Evolutionary conservation across 2,113 vertebrate species (phyloP).

Genomic region (Neotoma lepida): DNA sequence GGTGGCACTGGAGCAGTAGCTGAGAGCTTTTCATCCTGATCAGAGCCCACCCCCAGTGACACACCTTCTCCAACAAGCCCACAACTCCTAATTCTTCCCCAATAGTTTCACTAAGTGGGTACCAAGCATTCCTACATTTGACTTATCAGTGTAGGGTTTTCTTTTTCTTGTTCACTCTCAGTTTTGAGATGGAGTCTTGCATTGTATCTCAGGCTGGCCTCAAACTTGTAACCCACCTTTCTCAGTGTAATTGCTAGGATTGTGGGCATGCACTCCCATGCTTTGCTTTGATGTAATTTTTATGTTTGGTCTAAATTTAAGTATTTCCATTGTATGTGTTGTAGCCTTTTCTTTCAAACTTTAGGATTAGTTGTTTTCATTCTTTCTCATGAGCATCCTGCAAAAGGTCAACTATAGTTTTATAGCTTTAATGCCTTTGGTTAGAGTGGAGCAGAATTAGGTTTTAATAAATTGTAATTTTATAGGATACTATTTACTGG

Average conservation of each 20-base stretch:
- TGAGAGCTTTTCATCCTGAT: background rate
- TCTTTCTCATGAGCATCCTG: background rate
- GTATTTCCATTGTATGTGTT: conserved; percentile 3
- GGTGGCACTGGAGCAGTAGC: background rate
- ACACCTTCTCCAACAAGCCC: background rate
- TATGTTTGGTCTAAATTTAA: conserved; percentile 19
- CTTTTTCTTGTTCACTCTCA: background rate
- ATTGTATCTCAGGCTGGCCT: background rate
- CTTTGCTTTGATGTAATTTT: background rate
- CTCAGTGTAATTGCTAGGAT: background rate
- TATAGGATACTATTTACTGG: conserved; percentile 6
- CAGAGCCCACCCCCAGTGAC: background rate
- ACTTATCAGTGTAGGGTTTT: background rate
- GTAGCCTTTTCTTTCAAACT: background rate
- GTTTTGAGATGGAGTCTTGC: background rate
- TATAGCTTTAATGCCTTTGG: conserved; percentile 34
- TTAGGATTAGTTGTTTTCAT: background rate
- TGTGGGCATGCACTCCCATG: background rate
- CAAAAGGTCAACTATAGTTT: conserved; percentile 2
- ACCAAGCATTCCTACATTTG: background rate
- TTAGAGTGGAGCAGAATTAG: conserved; percentile 29
- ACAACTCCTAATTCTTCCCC: background rate
- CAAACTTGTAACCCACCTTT: background rate
- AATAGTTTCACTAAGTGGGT: background rate
- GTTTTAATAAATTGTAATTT: conserved; percentile 58